These are phyloP conservation scores for Apeira syringaria DNA, from an alignment of 2,888 invertebrate genomes.

Conservation along the genomic window DNA sequence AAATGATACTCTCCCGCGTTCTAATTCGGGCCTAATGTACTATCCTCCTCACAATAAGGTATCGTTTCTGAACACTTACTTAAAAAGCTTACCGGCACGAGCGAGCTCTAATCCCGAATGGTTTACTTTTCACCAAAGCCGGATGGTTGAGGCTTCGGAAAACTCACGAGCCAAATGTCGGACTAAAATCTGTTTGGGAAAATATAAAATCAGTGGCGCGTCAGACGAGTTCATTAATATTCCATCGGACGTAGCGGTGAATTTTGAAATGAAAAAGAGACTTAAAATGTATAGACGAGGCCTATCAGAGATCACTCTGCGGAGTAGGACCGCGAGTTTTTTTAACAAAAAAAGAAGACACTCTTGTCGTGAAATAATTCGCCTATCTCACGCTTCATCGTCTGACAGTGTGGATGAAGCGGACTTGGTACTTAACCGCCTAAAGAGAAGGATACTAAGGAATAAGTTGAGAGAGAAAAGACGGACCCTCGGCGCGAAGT, in stretches of 20 bases:
- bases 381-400: constrained; percentile 64
- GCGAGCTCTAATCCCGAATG: constrained; percentile 71
- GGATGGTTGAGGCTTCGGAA: constrained; percentile 52
- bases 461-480: constrained; percentile 77
- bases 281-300: constrained; percentile 79
- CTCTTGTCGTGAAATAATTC: constrained; percentile 60
- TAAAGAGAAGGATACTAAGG: constrained; percentile 77
- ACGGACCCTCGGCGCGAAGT: constrained; percentile 60
- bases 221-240: constrained; percentile 71
- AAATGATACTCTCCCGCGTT: constrained; percentile 52
- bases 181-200: constrained; percentile 48
- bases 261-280: constrained; percentile 75
- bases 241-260: constrained; percentile 67
- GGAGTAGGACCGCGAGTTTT: constrained; percentile 45
- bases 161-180: constrained; percentile 45
- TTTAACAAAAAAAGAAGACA: constrained; percentile 63
- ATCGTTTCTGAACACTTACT: constrained; percentile 77
- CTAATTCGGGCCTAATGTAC: constrained; percentile 67
- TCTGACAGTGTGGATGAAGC: constrained; percentile 81
- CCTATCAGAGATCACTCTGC: constrained; percentile 68
- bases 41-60: constrained; percentile 71
- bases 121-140: constrained; percentile 59
- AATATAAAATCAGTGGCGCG: constrained; percentile 52
- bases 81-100: constrained; percentile 75
- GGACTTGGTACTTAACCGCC: constrained; percentile 73